Evolutionary conservation across 2,797 vertebrate genomes (phyloP), one percentile per base, ranked within the genome.

Genomic region (Bradypodion ventrale): DNA sequence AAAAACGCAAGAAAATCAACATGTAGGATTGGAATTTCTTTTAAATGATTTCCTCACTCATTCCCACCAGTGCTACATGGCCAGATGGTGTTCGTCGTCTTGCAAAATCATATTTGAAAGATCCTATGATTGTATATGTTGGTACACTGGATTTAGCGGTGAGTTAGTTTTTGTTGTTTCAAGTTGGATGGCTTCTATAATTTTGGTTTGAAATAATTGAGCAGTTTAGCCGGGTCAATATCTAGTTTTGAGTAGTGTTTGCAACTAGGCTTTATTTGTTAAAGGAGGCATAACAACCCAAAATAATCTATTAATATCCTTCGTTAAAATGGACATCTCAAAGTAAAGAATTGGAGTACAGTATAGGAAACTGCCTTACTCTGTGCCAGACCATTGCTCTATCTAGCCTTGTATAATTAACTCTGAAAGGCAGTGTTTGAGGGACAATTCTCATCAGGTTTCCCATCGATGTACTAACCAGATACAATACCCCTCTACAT

Each of bases 101-200:
- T 82, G 92, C 97, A 42, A 98, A 96, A 85, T 98, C 97, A 7
- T 99, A 99, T 87, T 95, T 99, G 77, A 99, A 97, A 93, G 96
- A 98, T 83, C 97, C 98, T 66, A 98, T 99, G 97, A 98, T 99
- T 95, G 98, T 98, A 0, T 99, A 98, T 72, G 97, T 99, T 78
- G 99, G 98, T 32, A 98, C 97, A 19, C 95, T 99, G 91, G 98
- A 99, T 93, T 94, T 99, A 91, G 94, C 98, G n/a, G 99, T 99
- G 95, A 97, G 98, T 95, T 91, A 2, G 76, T 68, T 6, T 87
- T 82, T 35, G 4, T 79, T 40, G 3, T 60, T 70, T 49, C 49
- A 59, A 25, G 42, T 7, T 65, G 15, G 44, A 25, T 62, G 19
- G 74, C 12, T 75, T 8, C n/a, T 52, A 27, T 76, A 25, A 12